Conservation (phyloP, 2,113 vertebrate species). For the Alosa alosa region DNA sequence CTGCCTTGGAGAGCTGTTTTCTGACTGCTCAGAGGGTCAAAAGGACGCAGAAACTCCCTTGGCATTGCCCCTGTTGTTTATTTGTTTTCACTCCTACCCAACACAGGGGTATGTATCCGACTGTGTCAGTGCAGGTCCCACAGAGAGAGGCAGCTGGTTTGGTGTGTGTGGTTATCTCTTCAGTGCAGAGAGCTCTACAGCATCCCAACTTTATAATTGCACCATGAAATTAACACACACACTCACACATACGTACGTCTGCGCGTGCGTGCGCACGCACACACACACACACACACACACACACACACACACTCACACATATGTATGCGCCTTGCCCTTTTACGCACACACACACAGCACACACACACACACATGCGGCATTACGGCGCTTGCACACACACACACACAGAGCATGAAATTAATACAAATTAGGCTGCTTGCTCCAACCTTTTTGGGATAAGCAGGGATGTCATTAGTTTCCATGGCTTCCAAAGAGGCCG, state of each 20-base stretch:
- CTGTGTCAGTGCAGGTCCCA: background rate
- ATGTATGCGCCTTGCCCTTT: no score
- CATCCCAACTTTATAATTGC: constrained; percentile 14
- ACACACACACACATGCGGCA: no score
- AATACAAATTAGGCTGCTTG: background rate
- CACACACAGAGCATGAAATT: background rate
- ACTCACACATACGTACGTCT: background rate
- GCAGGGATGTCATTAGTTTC: background rate
- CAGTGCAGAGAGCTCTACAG: background rate
- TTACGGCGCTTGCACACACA: background rate
- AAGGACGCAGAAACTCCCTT: background rate
- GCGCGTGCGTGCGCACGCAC: background rate
- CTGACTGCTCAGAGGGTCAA: background rate
- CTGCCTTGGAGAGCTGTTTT: background rate
- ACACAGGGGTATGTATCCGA: background rate
- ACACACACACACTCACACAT: background rate
- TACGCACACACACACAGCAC: no score
- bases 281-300: background rate
- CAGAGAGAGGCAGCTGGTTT: background rate
- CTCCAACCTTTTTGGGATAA: background rate
- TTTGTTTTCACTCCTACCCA: background rate
- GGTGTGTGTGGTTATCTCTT: constrained; percentile 25
- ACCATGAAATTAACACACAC: background rate
- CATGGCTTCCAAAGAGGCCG: background rate
- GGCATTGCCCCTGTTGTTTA: background rate